A percentile compares a stretch with the other conserved stretches of the same genome.
phyloP scores from a whole-genome alignment of 1,140 invertebrate genomes.

The Calycopis cecrops region DNA sequence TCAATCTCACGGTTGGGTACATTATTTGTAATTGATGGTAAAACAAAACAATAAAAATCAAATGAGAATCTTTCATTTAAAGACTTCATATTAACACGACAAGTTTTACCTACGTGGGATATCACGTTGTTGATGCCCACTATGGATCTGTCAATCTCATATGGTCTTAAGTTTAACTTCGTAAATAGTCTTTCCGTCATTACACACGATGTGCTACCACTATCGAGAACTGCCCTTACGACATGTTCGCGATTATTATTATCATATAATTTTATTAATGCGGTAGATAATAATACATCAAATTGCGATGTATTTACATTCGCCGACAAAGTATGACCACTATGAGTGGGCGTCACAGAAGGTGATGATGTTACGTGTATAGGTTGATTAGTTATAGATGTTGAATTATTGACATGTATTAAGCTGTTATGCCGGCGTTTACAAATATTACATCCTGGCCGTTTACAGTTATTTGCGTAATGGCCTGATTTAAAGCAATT shows the following conservation, averaged over 20 bases:
- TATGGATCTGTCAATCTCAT: slow-evolving; percentile 13
- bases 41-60: slow-evolving; percentile 30
- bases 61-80: slow-evolving; percentile 24
- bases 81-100: slow-evolving; percentile 25
- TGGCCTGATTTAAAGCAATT: slow-evolving; percentile 17
- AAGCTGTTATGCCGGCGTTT: slow-evolving; percentile 17
- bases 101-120: slow-evolving; percentile 26
- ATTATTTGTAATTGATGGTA: slow-evolving; percentile 24
- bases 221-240: slow-evolving; percentile 15
- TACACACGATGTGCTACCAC: slow-evolving; percentile 20
- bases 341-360: no score
- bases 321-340: no score
- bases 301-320: neutral
- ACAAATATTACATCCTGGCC: slow-evolving; percentile 17
- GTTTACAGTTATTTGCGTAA: slow-evolving; percentile 21
- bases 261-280: slow-evolving; percentile 27
- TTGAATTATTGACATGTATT: slow-evolving; percentile 11
- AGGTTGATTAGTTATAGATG: no score
- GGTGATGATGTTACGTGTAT: no score
- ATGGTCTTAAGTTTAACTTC: slow-evolving; percentile 23
- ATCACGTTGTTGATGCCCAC: slow-evolving; percentile 25
- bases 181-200: slow-evolving; percentile 21
- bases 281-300: slow-evolving; percentile 27
- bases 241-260: slow-evolving; percentile 21
- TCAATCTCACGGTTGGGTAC: slow-evolving; percentile 20